Base-by-base conservation (phyloP, 2,888 invertebrate genomes). In the Pharmacophagus antenor region DNA sequence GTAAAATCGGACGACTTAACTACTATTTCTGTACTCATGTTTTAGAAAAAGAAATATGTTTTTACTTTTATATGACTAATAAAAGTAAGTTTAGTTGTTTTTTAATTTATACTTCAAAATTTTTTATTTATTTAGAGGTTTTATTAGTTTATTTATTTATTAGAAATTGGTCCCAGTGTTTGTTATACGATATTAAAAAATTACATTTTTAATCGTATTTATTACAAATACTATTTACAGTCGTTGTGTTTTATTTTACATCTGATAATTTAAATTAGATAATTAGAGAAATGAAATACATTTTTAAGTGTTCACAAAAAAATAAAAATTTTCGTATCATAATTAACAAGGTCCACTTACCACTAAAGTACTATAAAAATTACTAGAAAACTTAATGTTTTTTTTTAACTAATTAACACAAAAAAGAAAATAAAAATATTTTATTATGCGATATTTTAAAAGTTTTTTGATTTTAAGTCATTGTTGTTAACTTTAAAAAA, bases 381-480 rank as follows among this genome's bases (percentile, higher is more conserved):
- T 50, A 37, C 0, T 4, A 37, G 37, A 37, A 37, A 37, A 37
- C 37, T 37, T 18, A 44, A 44, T 44, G 18, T 10, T 5, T 20
- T 44, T 44, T 8, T 12, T 15, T n/a, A n/a, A 41, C 41, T 41
- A 15, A 37, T 25, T 31, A 51, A 46, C 55, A 60, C 50, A 51
- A 25, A 21, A 50, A 25, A 52, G 2, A 20, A 31, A 55, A 31
- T 49, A 18, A 47, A 51, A 55, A 42, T 0, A 8, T 12, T 20
- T 31, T 25, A n/a, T 37, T 17, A 47, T 18, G 20, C 56, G 42
- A 62, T 62, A 57, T 52, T 64, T 51, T 57, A 54, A 50, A 37
- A 54, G 25, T 58, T 59, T 61, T 67, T n/a, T n/a, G n/a, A n/a
- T n/a, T 62, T 63, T 65, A 56, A 55, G 50, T 61, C 53, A 51